These are phyloP conservation scores for Whitmania pigra DNA, from an alignment of 1,140 invertebrate species.

Conservation along the genomic window DNA sequence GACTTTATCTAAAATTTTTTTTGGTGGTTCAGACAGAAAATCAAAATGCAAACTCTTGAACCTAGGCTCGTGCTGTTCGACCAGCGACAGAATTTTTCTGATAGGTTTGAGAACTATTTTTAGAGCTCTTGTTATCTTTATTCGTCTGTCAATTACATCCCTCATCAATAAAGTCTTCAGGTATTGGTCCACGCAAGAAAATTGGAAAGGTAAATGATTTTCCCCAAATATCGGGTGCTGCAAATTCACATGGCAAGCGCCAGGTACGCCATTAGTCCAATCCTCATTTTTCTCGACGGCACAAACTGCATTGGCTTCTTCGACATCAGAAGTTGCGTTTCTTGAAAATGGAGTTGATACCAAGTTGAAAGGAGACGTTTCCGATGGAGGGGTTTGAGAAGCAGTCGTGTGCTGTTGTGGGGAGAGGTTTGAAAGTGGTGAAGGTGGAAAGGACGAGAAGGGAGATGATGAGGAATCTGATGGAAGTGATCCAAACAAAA, in stretches of 20 bases:
- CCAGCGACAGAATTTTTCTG: neutral
- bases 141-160: no score
- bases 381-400: neutral
- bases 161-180: no score
- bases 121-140: no score
- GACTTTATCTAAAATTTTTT: neutral
- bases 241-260: neutral
- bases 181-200: neutral
- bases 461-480: neutral
- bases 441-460: neutral
- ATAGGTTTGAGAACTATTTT: no score
- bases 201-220: neutral
- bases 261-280: neutral
- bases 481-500: neutral
- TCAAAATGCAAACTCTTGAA: neutral
- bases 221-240: no score
- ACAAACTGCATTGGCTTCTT: neutral
- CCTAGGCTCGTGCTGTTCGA: neutral
- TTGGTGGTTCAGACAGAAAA: neutral
- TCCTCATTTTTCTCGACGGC: neutral
- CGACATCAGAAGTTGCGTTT: no score
- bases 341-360: neutral
- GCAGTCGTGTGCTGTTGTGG: neutral
- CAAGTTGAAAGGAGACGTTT: neutral
- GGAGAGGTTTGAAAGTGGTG: neutral